A percentile compares a stretch with the other conserved stretches of the same genome.
Evolutionary conservation across 1,140 invertebrate genomes (phyloP).

Genomic region (Caenorhabditis briggsae): DNA sequence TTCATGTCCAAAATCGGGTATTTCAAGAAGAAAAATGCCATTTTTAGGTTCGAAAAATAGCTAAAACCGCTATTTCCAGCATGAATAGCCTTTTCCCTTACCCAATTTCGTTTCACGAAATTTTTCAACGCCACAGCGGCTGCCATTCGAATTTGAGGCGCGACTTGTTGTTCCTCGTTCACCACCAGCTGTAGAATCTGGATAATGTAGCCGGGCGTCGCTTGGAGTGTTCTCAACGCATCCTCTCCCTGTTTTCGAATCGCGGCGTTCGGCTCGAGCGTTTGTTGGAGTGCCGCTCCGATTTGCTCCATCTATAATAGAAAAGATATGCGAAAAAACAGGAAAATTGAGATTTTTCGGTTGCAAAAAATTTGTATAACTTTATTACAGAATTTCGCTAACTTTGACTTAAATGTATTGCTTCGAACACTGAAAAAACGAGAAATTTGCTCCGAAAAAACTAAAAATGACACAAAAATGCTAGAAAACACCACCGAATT

Average conservation of each 20-base stretch:
- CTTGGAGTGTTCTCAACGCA: not conserved
- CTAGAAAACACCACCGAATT: not conserved
- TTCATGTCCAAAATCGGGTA: too few species aligned
- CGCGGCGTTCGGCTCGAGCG: constrained; percentile 12
- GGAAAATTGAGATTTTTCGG: constrained; percentile 1
- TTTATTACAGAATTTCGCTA: too few species aligned
- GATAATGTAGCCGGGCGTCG: constrained; percentile 8
- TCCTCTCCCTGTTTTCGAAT: constrained; percentile 39
- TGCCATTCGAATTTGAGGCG: constrained; percentile 86
- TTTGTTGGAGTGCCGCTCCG: constrained; percentile 37
- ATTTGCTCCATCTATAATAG: constrained; percentile 60
- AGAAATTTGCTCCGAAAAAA: too few species aligned
- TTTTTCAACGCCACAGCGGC: constrained; percentile 96
- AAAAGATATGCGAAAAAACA: too few species aligned
- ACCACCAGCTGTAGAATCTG: constrained; percentile 87
- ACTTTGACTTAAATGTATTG: too few species aligned
- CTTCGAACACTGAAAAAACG: too few species aligned
- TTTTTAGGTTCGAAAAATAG: too few species aligned
- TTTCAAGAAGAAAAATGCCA: too few species aligned
- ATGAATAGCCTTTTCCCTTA: not conserved
- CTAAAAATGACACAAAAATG: too few species aligned
- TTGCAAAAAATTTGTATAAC: too few species aligned
- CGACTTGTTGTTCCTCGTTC: constrained; percentile 82
- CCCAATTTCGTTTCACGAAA: constrained; percentile 94
- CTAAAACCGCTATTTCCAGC: not conserved